Evolutionary conservation across 1,140 invertebrate species (phyloP).

Genomic region (Mactra quadrangularis): DNA sequence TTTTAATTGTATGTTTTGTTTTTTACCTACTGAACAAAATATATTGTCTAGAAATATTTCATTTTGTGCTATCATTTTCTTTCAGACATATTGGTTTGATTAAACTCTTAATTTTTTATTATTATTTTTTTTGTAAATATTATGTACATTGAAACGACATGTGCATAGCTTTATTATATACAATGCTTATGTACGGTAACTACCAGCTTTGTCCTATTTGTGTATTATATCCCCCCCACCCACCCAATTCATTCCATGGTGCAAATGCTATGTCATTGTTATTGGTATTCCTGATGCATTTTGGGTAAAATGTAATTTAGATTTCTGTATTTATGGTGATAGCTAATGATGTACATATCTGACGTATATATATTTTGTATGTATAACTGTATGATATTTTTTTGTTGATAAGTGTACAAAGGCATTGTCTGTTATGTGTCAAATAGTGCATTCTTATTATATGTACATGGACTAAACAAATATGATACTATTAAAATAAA

Average conservation of each 20-base stretch:
- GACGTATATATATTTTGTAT: conserved; percentile 34
- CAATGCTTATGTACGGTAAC: conserved; percentile 18
- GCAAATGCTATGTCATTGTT: conserved; percentile 37
- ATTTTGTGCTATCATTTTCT: neutral
- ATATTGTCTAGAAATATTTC: too few species aligned
- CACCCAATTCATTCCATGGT: conserved; percentile 54
- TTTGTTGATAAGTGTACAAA: conserved; percentile 1
- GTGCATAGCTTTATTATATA: conserved; percentile 17
- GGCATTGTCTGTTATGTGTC: conserved; percentile 29
- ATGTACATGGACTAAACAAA: conserved; percentile 45
- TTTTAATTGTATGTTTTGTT: conserved; percentile 25
- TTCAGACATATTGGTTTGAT: neutral
- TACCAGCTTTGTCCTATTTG: neutral
- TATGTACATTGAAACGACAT: conserved; percentile 34
- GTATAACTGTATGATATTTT: conserved; percentile 31
- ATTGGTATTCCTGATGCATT: conserved; percentile 29
- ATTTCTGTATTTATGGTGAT: conserved; percentile 46
- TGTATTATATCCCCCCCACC: conserved; percentile 37
- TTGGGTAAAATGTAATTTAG: conserved; percentile 45
- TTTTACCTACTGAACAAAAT: too few species aligned
- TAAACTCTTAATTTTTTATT: neutral
- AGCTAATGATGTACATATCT: conserved; percentile 37
- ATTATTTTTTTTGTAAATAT: conserved; percentile 27
- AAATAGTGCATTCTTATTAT: conserved; percentile 26
- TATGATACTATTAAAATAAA: conserved; percentile 50